Evolutionary conservation across 2,797 vertebrate species (phyloP), one percentile per base, ranked within the genome.

Genomic region (Microctenopoma steveboyesi): DNA sequence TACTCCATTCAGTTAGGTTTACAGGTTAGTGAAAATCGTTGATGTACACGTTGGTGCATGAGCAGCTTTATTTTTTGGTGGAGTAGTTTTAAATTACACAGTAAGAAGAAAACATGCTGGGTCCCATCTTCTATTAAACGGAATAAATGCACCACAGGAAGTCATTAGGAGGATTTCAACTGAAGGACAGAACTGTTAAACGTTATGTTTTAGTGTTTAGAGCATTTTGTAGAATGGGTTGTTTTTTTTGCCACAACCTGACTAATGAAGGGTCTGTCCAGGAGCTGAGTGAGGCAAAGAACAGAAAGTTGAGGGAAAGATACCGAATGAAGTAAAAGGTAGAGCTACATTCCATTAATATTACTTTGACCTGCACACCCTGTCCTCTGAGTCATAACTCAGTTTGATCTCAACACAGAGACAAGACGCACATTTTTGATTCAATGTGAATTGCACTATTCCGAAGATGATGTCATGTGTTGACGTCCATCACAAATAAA

Each of bases 1-100:
- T 46, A 14, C 56, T 59, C 30, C 48, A 15, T 25, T 63, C 4
- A 51, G 15, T 69, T 58, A 47, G 14, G n/a, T 45, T 2, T 27
- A 49, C 3, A 46, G 25, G 43, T 59, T 64, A 53, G 22, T 66
- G 57, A 40, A 40, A 49, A 28, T 14, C 6, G 0, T 15, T 40
- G 28, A 39, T 8, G 2, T 12, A 33, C 49, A 39, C 28, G 25
- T 33, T 39, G 12, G 43, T 46, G 37, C 22, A 48, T 50, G n/a
- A 27, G 48, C 45, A 54, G 10, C 42, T 52, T 39, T 16, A 13
- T 54, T 69, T 42, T 35, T 16, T 4, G 6, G 13, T 7, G 1
- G 11, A 22, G 47, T 33, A 39, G 12, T 39, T 61, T 30, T 30
- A 4, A 30, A 30, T 4, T 30, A 30, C 28, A 30, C 28, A 30